Evolutionary conservation across 1,140 invertebrate species (phyloP), one percentile per base, ranked within the genome.

Genomic region (Aphelenchoides besseyi): DNA sequence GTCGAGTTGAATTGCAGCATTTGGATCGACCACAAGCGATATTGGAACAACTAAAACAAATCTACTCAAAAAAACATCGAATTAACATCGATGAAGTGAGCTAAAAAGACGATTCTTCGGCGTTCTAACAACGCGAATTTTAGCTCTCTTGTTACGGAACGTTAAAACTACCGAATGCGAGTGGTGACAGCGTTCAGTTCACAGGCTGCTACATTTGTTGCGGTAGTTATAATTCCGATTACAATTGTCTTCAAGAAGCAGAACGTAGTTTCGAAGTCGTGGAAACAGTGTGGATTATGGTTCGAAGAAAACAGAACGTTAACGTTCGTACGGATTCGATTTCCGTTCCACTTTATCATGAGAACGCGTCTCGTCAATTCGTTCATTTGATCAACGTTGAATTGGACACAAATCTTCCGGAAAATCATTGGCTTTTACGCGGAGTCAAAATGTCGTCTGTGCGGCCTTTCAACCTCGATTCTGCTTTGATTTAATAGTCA

Each of bases 371-470:
- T 41, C 18, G 54, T 35, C 62, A 69, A 1, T 69, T 69, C 5
- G 29, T 68, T 12, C 18, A 37, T 16, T 35, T 73, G 8, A 5
- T 76, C 18, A 36, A 71, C 26, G 37, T 73, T 2, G 70, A 73
- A 28, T 26, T 73, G 12, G 72, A 73, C 23, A 48, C 72, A 2
- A 74, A 33, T 9, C 18, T 73, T 9, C 72, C 72, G 5, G 71
- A 63, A 48, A 54, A 32, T 33, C 72, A 73, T 53, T 73, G 72
- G 72, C 37, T 73, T 36, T 54, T 73, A 23, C 33, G 72, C 26
- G 72, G 72, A 1, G 72, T 55, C 3, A 73, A 73, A 73, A 75
- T 73, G n/a, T 37, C 48, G 1, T 71, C 71, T 0, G 26, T 69
- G 0, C 30, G 16, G 3, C 68, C 68, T 1, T n/a, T 59, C 16